Evolutionary conservation across 1,140 invertebrate species (phyloP).

Genomic region (Paraescarpia echinospica): DNA sequence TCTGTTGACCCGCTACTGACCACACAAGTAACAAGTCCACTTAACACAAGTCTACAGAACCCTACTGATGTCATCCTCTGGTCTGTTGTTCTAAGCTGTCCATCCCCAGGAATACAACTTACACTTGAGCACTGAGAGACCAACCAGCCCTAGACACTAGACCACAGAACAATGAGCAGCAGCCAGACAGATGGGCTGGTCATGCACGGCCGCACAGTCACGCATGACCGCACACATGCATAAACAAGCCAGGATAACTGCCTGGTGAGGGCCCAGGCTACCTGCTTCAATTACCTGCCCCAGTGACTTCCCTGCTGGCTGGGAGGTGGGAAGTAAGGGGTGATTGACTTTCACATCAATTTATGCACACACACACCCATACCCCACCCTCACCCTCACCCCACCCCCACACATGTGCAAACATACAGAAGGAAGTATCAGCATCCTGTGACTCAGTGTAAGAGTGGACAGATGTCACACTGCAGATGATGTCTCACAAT

Average conservation of each 20-base stretch:
- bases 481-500: neutral
- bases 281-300: neutral
- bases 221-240: conserved; percentile 15
- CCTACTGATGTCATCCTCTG: neutral
- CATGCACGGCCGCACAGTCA: neutral
- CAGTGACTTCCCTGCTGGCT: too few species aligned
- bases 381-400: too few species aligned
- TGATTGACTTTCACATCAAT: neutral
- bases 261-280: conserved; percentile 10
- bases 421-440: neutral
- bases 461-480: neutral
- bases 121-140: neutral
- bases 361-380: neutral
- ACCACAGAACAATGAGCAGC: neutral
- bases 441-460: neutral
- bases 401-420: too few species aligned
- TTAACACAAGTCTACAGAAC: neutral
- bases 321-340: neutral
- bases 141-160: neutral
- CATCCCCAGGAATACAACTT: neutral
- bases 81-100: neutral
- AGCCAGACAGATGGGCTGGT: neutral
- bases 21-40: neutral
- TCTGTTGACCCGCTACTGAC: neutral
- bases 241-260: conserved; percentile 20